phyloP scores from a whole-genome alignment of 2,888 invertebrate genomes.

The Cryptocheilus praepositus region DNA sequence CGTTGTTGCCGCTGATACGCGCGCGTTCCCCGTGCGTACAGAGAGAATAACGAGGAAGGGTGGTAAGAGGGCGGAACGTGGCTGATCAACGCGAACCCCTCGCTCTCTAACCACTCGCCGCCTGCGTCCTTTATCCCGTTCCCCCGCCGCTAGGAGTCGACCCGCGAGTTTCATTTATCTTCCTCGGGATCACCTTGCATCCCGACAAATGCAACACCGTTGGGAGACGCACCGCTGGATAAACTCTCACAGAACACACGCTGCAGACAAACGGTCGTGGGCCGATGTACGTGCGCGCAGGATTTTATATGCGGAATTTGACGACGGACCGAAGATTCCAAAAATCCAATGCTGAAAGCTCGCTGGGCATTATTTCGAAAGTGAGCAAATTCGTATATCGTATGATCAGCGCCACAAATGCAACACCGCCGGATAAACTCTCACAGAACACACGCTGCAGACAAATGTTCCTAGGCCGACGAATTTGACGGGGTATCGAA shows the following conservation, averaged over 20 bases:
- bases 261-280: too few relatives aligned
- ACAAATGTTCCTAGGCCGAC: too few relatives aligned
- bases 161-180: slow-evolving; percentile 62
- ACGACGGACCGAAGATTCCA: too few relatives aligned
- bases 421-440: slow-evolving; percentile 55
- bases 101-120: background rate
- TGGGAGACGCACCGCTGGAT: slow-evolving; percentile 47
- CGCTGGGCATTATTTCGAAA: too few relatives aligned
- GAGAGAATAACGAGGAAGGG: background rate
- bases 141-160: slow-evolving; percentile 28
- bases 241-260: slow-evolving; percentile 52
- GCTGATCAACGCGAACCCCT: background rate
- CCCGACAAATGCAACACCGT: slow-evolving; percentile 58
- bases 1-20: too few relatives aligned
- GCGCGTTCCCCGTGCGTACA: too few relatives aligned
- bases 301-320: too few relatives aligned
- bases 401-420: slow-evolving; percentile 60
- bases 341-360: too few relatives aligned
- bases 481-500: too few relatives aligned
- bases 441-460: slow-evolving; percentile 41
- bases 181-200: slow-evolving; percentile 60
- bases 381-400: too few relatives aligned
- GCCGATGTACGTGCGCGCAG: too few relatives aligned
- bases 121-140: slow-evolving; percentile 28
- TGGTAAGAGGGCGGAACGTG: background rate